These are phyloP conservation scores for Apodemus agrarius DNA, from an alignment of 2,797 vertebrate species.

Conservation along the genomic window DNA sequence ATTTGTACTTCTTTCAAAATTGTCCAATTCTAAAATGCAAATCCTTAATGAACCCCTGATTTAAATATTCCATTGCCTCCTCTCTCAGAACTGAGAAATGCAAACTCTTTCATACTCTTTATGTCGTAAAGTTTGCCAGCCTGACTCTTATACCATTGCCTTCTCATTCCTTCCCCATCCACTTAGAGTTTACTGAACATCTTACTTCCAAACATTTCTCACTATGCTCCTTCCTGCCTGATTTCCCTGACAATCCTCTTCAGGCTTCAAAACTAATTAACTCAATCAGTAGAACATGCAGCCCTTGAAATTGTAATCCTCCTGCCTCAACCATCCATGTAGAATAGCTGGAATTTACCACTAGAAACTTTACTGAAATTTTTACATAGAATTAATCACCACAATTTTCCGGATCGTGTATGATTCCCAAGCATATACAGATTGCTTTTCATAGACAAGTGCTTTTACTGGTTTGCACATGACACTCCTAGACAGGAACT, in stretches of 20 bases:
- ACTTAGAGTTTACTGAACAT: not conserved
- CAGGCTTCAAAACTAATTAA: slow-evolving; percentile 12
- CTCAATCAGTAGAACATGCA: not conserved
- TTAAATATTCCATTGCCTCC: not conserved
- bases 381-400: not conserved
- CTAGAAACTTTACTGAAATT: not conserved
- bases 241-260: not conserved
- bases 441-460: not conserved
- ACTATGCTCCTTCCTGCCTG: not conserved
- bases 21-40: not conserved
- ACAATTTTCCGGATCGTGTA: not conserved
- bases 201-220: not conserved
- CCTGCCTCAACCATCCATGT: not conserved
- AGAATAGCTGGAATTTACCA: not conserved
- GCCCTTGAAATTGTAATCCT: not conserved
- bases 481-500: not conserved
- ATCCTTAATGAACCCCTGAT: not conserved
- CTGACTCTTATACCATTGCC: not conserved
- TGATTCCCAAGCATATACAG: not conserved
- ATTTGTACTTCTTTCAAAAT: not conserved
- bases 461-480: not conserved
- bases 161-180: not conserved
- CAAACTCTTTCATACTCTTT: not conserved
- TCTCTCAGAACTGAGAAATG: not conserved
- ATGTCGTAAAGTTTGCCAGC: not conserved